Percentiles rank a stretch among this genome's conserved stretches.
Conservation (phyloP, 2,888 invertebrate genomes). For the Alsophila aescularia region DNA sequence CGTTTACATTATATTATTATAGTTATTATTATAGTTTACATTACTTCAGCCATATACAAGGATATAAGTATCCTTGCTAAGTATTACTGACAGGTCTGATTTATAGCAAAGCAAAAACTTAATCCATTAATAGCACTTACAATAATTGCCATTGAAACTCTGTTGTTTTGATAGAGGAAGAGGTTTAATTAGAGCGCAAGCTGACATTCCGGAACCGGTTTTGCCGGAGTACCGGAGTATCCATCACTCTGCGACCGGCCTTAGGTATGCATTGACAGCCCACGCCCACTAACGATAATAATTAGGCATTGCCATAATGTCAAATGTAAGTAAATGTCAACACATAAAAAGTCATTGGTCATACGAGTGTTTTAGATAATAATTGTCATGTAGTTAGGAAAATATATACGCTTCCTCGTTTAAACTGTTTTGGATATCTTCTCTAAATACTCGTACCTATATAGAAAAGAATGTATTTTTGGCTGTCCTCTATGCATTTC, state of each 20-base stretch:
- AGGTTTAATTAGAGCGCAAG: constrained; percentile 66
- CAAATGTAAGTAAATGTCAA: constrained; percentile 80
- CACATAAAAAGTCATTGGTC: constrained; percentile 65
- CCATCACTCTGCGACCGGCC: constrained; percentile 31
- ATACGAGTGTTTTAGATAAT: constrained; percentile 38
- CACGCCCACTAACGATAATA: constrained; percentile 72
- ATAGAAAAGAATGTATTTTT: no score
- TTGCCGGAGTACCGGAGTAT: constrained; percentile 19
- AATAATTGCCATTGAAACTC: constrained; percentile 17
- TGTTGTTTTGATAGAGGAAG: constrained; percentile 54
- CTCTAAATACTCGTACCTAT: no score
- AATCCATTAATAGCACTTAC: constrained; percentile 21
- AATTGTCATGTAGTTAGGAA: no score
- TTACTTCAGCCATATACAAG: neutral
- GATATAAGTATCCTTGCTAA: constrained; percentile 11
- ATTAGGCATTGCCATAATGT: constrained; percentile 78
- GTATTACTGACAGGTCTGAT: constrained; percentile 19
- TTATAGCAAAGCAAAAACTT: constrained; percentile 17
- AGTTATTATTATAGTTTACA: neutral
- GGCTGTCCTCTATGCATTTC: no score
- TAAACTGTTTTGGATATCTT: no score
- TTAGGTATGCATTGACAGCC: constrained; percentile 63
- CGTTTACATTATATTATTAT: no score
- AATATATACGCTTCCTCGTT: constrained; percentile 37
- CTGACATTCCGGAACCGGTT: constrained; percentile 59